Evolutionary conservation across 2,113 vertebrate species (phyloP), one percentile per base, ranked within the genome.

Genomic region (Lichenostomus cassidix): DNA sequence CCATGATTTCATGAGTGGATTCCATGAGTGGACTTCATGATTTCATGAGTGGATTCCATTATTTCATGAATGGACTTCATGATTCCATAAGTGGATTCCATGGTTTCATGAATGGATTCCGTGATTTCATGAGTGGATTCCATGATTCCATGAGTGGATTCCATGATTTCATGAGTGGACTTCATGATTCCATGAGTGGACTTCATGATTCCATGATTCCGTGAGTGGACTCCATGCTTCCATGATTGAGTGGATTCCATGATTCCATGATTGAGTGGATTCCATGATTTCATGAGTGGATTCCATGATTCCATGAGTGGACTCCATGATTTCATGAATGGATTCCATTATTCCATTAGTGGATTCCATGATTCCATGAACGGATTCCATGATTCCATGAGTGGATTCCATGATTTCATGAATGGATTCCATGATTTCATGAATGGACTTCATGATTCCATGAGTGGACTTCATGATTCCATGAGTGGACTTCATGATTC

Each of bases 171-270:
- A 27, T 7, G 29, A 37, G 35, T 1, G 2, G 46, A 47, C 37
- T n/a, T 8, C 0, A 37, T 6, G 55, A 31, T n/a, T 56, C 33
- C 21, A 9, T 22, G 55, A 23, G 33, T 14, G 49, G 49, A 25
- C 17, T n/a, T 12, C 3, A 12, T 29, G 44, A 11, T 49, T 49
- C 12, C 37, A 37, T 37, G 37, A 37, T 37, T 37, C 37, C 37
- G 10, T 37, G 37, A 37, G 37, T 37, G 37, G 35, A 6, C 29
- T 37, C 17, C 1, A 27, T 7, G n/a, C n/a, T n/a, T n/a, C n/a
- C n/a, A n/a, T n/a, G n/a, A n/a, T n/a, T n/a, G 29, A 37, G 44
- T 1, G 2, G 46, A 47, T 44, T n/a, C 9, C 0, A 37, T 6
- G 55, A 31, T n/a, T 56, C 33, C 21, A 14, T 22, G 55, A n/a